phyloP scores from a whole-genome alignment of 2,888 invertebrate genomes.

The Agonopterix heracliana region DNA sequence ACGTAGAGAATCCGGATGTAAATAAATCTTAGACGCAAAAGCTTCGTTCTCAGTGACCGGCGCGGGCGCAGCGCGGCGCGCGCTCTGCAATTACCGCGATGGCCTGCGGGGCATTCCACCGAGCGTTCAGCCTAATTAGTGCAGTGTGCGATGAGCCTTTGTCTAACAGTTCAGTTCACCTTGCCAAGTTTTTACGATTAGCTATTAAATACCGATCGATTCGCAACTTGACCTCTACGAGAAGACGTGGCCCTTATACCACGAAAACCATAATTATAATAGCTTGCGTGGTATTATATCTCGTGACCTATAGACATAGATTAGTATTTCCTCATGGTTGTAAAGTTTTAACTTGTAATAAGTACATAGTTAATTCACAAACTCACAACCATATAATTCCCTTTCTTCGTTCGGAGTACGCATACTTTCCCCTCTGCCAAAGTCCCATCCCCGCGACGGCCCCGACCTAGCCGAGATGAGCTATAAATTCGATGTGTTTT shows the following conservation, averaged over 20 bases:
- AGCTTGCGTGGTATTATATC: conserved; percentile 25
- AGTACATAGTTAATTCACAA: too few species aligned
- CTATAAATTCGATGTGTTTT: too few species aligned
- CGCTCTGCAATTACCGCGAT: conserved; percentile 51
- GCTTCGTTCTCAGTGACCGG: conserved; percentile 39
- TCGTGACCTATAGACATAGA: conserved; percentile 22
- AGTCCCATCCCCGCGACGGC: too few species aligned
- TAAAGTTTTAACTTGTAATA: too few species aligned
- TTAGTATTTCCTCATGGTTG: conserved; percentile 1
- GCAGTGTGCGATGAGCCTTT: conserved; percentile 63
- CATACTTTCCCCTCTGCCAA: too few species aligned
- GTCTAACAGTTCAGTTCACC: conserved; percentile 63
- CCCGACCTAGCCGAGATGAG: too few species aligned
- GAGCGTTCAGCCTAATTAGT: conserved; percentile 58
- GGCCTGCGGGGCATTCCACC: conserved; percentile 60
- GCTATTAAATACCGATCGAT: conserved; percentile 21
- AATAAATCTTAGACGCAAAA: conserved; percentile 55
- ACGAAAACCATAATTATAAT: conserved; percentile 18
- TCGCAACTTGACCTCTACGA: conserved; percentile 40
- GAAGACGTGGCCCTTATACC: conserved; percentile 49
- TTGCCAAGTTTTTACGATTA: conserved; percentile 53
- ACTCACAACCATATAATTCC: too few species aligned
- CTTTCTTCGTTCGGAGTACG: too few species aligned
- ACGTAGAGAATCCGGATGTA: conserved; percentile 62
- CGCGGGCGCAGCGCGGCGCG: conserved; percentile 30